Conservation (phyloP, 2,113 vertebrate species). For the Jaculus jaculus region DNA sequence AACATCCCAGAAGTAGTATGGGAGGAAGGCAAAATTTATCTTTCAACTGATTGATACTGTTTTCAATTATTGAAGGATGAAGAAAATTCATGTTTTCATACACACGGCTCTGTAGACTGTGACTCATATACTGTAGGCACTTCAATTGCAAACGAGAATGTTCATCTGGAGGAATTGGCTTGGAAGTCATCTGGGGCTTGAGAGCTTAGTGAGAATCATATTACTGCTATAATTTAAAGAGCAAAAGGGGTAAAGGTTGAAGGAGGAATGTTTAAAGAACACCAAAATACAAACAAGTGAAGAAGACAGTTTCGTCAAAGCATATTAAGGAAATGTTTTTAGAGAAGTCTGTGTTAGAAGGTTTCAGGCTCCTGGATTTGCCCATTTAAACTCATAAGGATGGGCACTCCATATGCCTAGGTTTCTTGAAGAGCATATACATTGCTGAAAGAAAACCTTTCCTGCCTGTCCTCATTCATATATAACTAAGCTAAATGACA, state of each 20-base stretch:
- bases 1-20: background rate
- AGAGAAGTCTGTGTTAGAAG: background rate
- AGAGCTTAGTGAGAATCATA: slow-evolving; percentile 16
- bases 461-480: background rate
- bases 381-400: background rate
- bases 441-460: background rate
- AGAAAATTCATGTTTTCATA: background rate
- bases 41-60: background rate
- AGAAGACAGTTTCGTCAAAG: background rate
- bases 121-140: background rate
- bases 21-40: background rate
- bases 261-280: background rate
- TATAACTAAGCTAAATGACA: background rate
- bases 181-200: background rate
- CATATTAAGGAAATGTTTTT: background rate
- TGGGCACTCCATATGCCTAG: background rate
- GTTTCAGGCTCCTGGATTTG: background rate
- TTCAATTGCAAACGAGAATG: background rate
- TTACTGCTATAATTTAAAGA: background rate
- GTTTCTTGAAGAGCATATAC: background rate
- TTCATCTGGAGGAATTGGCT: background rate
- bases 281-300: background rate
- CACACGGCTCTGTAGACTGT: background rate
- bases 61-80: slow-evolving; percentile 29
- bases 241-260: background rate